Percentiles rank a stretch among this genome's conserved stretches.
phyloP scores from a whole-genome alignment of 2,113 vertebrate genomes.

The Baryphthengus martii region DNA sequence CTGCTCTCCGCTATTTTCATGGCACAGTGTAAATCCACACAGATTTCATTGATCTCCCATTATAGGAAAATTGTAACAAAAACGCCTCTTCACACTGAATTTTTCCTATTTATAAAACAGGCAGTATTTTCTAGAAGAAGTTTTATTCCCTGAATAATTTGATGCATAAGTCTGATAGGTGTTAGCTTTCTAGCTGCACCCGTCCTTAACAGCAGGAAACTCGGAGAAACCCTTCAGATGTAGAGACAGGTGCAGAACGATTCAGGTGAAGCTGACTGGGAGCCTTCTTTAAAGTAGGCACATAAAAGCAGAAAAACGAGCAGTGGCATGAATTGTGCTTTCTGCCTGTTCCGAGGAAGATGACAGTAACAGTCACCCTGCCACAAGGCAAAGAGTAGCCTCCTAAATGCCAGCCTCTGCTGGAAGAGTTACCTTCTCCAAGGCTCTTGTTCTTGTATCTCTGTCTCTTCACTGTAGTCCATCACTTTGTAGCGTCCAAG shows the following conservation, averaged over 20 bases:
- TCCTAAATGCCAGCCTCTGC: not conserved
- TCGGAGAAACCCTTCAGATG: not conserved
- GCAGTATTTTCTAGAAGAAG: not conserved
- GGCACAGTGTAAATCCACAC: not conserved
- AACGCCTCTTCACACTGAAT: not conserved
- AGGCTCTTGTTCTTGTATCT: not conserved
- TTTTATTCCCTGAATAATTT: not conserved
- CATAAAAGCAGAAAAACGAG: not conserved
- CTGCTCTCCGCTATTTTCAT: not conserved
- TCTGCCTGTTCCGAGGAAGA: not conserved
- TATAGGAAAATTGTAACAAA: not conserved
- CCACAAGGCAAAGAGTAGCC: not conserved
- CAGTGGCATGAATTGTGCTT: not conserved
- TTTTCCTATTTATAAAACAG: not conserved
- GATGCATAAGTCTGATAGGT: not conserved
- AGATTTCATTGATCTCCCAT: not conserved
- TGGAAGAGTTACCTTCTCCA: conserved; percentile 31
- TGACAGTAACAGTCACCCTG: not conserved
- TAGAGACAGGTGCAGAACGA: not conserved
- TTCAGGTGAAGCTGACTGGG: not conserved
- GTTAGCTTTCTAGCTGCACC: not conserved
- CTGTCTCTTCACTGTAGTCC: not conserved
- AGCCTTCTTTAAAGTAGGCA: not conserved
- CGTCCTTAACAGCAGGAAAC: not conserved
- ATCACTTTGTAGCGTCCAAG: conserved; percentile 71